Evolutionary conservation across 2,888 invertebrate genomes (phyloP), one percentile per base, ranked within the genome.

Genomic region (Netelia virgata): DNA sequence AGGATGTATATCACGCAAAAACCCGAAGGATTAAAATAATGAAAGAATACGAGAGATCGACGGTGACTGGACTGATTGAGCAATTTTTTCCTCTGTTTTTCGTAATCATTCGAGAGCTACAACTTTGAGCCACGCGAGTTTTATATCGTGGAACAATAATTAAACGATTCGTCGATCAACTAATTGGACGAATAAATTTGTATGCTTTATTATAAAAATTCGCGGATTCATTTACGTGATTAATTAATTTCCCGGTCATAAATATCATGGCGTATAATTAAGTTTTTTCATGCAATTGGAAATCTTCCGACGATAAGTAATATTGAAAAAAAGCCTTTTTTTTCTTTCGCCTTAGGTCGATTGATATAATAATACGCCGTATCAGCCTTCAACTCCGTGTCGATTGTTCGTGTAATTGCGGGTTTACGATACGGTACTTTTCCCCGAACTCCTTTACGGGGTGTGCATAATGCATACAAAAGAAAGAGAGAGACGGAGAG

Each of bases 1-100:
- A 20, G 66, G 9, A 64, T 20, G 63, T 23, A 23, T 2, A 77
- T 50, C 68, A 23, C 1, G 59, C 47, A 50, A 69, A 55, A 68
- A 68, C 23, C 50, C 76, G 57, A 9, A 28, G 36, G 50, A 69
- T 77, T 61, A 14, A 77, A 77, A 77, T 77, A 77, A 77, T 59
- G 69, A 59, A 61, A 50, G 10, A 36, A 36, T 1, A 36, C 36
- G 36, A 36, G 8, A 36, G 36, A 36, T 36, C 36, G 6, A 36
- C 43, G 23, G 10, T 23, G 16, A 59, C 57, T 68, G 14, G 47
- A 11, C n/a, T 55, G 75, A 55, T 66, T 16, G 57, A 75, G 55
- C 53, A 47, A 66, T 66, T 55, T 75, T 74, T 61, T 63, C 50
- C 63, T 74, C 50, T 63, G 20, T 14, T 11, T 55, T 55, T 41